These are phyloP conservation scores for Penaeus vannamei DNA, from an alignment of 1,140 invertebrate species.

Conservation along the genomic window DNA sequence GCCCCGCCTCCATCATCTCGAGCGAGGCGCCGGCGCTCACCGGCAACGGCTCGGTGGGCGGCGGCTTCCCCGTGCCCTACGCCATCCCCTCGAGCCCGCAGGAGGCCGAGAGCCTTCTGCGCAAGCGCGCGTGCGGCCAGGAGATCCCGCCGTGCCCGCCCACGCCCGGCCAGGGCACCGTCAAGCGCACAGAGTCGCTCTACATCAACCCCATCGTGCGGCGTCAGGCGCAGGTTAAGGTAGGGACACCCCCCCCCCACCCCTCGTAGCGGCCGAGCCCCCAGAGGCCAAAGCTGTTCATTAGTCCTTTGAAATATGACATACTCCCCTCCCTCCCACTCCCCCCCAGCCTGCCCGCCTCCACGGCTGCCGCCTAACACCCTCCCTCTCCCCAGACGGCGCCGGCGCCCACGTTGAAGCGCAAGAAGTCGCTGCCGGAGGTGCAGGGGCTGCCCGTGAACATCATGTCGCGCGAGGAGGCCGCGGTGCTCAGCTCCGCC, in stretches of 20 bases:
- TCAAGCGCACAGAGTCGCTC: constrained; percentile 86
- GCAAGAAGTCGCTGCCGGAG: constrained; percentile 97
- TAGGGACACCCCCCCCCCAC: constrained; percentile 41
- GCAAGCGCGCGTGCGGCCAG: constrained; percentile 85
- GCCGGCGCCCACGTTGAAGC: constrained; percentile 79
- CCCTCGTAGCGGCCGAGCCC: too few species aligned
- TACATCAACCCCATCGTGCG: constrained; percentile 70
- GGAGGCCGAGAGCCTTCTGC: constrained; percentile 77
- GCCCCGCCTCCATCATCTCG: constrained; percentile 55
- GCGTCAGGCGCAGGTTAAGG: constrained; percentile 68
- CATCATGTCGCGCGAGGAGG: constrained; percentile 94
- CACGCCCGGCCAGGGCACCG: constrained; percentile 76
- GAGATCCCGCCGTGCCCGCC: constrained; percentile 86
- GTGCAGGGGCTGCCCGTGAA: constrained; percentile 84
- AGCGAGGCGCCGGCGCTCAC: constrained; percentile 63
- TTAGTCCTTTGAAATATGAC: neutral
- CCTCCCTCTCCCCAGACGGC: constrained; percentile 76
- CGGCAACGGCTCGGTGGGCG: constrained; percentile 66
- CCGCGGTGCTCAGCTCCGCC: constrained; percentile 91
- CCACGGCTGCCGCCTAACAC: neutral
- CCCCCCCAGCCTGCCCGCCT: neutral
- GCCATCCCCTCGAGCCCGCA: constrained; percentile 80
- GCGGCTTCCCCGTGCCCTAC: constrained; percentile 61
- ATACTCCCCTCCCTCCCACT: neutral
- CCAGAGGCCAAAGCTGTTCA: too few species aligned